Evolutionary conservation across 2,797 vertebrate genomes (phyloP).

Genomic region (Sebastes itinus): DNA sequence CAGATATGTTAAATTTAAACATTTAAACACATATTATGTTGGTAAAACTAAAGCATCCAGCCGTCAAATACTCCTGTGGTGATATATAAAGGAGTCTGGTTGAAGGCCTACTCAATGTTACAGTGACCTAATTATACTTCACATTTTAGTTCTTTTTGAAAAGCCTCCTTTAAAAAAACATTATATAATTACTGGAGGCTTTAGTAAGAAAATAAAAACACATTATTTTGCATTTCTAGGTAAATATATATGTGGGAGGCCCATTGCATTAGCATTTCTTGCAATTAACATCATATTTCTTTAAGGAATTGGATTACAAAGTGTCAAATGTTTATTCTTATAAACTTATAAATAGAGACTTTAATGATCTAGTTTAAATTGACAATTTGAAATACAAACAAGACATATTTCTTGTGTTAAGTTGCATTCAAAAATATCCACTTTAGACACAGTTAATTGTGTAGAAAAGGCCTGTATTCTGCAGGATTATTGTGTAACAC

Average conservation of each 20-base stretch:
- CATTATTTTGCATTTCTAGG: neutral
- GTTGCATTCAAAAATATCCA: neutral
- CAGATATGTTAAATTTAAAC: neutral
- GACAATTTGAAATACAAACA: neutral
- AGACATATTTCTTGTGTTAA: neutral
- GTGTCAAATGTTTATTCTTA: neutral
- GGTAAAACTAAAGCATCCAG: neutral
- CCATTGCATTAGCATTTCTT: neutral
- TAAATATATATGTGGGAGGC: neutral
- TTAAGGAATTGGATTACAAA: neutral
- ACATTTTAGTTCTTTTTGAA: neutral
- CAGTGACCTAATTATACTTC: neutral
- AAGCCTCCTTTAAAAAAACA: neutral
- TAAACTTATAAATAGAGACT: no score
- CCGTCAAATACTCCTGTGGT: neutral
- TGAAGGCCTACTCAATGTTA: slow-evolving; percentile 26
- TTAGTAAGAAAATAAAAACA: neutral
- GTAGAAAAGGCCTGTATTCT: neutral
- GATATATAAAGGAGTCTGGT: neutral
- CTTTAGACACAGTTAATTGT: neutral
- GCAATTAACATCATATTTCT: neutral
- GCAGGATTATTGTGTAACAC: neutral
- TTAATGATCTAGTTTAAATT: neutral
- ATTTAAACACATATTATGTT: neutral
- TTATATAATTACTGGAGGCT: neutral